Base-by-base conservation (phyloP, 2,113 vertebrate species). In the Jaculus jaculus region DNA sequence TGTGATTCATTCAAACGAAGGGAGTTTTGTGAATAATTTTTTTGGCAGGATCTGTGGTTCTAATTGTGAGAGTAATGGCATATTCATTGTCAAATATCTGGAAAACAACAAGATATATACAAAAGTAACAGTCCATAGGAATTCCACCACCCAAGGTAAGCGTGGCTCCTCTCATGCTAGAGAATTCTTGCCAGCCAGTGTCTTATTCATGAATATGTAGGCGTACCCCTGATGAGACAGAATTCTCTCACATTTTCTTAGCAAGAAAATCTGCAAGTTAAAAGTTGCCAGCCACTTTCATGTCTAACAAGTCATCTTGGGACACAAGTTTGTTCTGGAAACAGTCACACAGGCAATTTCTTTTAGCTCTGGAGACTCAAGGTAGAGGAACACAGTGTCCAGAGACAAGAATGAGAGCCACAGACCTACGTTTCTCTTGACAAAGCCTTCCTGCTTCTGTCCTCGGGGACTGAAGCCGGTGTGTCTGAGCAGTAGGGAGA, bases 211-310 rank as follows among this genome's bases (percentile, higher is more conserved):
- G 80, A 94, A 92, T 89, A 96, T 91, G 93, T 69, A 94, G n/a
- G 18, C 15, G 26, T 18, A 2, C 89, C 89, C 84, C 95, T 63
- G n/a, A 39, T 42, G 96, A 94, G 86, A 81, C 30, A 60, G 84
- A 87, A 94, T 84, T 65, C 92, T 65, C 30, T 16, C 51, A 72
- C 21, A 90, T 91, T 87, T 89, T 86, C 85, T 94, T 89, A 95
- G 93, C 89, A 95, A 94, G n/a, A 78, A 96, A 94, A 94, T 89
- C 87, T 90, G 69, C 91, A 82, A 95, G 90, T 95, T 87, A 87
- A 89, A 91, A 95, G 89, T 90, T 84, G 58, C 90, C 94, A 93
- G 73, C 73, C 80, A 89, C 87, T 89, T 91, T 39, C 72, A 89
- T 61, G 80, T 95, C 94, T 96, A 95, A 96, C 94, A 94, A 92